Evolutionary conservation across 2,113 vertebrate genomes (phyloP).

Genomic region (Cyanoderma ruficeps): DNA sequence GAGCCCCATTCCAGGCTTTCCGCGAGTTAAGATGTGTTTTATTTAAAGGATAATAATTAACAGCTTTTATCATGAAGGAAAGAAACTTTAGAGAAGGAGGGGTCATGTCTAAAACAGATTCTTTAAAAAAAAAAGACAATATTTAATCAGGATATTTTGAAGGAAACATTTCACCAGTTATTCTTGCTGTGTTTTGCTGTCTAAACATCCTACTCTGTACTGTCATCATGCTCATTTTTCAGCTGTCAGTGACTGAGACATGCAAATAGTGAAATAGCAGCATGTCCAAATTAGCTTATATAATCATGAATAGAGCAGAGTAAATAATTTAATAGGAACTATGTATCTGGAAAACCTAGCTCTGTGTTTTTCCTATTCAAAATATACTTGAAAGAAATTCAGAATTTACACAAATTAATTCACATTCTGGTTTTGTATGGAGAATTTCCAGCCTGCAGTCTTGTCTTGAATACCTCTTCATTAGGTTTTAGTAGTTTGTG

Average conservation of each 20-base stretch:
- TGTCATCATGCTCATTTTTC: conserved; percentile 17
- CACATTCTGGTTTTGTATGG: background rate
- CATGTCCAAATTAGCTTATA: conserved; percentile 10
- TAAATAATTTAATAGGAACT: background rate
- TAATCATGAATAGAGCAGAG: background rate
- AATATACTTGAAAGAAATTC: background rate
- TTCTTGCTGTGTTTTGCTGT: background rate
- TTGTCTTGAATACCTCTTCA: background rate
- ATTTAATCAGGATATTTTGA: background rate
- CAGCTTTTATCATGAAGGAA: background rate
- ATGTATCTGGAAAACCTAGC: background rate
- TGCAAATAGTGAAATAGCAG: background rate
- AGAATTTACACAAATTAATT: background rate
- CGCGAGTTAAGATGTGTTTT: background rate
- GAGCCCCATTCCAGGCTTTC: background rate
- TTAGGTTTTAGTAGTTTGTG: background rate
- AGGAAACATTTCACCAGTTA: background rate
- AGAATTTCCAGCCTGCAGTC: background rate
- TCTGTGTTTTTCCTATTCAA: background rate
- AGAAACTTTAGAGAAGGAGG: background rate
- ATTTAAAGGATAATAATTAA: background rate
- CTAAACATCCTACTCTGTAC: background rate
- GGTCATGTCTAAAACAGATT: background rate
- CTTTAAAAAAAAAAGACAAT: background rate
- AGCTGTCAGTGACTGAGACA: background rate